Evolutionary conservation across 2,113 vertebrate genomes (phyloP).

Genomic region (Caloenas nicobarica): DNA sequence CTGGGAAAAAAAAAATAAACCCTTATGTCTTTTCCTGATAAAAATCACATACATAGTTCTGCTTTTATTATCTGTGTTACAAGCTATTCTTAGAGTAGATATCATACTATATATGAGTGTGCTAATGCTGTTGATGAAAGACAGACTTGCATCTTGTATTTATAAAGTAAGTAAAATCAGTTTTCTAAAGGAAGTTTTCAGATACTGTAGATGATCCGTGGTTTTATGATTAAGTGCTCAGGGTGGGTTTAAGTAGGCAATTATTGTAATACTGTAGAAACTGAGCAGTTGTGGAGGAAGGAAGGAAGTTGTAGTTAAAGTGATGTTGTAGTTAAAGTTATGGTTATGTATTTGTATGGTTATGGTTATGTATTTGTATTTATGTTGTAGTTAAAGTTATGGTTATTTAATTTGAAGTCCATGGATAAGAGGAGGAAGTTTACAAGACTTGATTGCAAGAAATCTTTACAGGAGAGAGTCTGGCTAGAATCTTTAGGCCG

Average conservation of each 20-base stretch:
- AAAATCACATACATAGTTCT: conserved; percentile 8
- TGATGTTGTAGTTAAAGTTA: neutral
- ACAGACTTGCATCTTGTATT: neutral
- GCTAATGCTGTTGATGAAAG: neutral
- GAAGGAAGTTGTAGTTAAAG: neutral
- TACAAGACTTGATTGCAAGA: neutral
- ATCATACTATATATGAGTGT: neutral
- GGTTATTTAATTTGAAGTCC: neutral
- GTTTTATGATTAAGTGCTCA: neutral
- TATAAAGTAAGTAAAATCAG: neutral
- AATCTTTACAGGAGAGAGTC: neutral
- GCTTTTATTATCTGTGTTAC: neutral
- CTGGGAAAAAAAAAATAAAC: neutral
- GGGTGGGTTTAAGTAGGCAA: neutral
- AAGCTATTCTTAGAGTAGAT: neutral
- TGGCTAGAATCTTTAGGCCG: neutral
- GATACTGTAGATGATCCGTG: neutral
- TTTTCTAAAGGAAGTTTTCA: neutral
- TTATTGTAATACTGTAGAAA: neutral
- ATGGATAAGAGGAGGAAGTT: neutral
- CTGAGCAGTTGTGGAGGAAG: neutral
- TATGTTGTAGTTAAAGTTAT: neutral
- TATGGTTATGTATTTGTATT: too few species aligned
- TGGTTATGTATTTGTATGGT: neutral
- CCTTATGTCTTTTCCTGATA: neutral